Percentiles rank a stretch among this genome's conserved stretches.
These are phyloP conservation scores for Chloropsis hardwickii DNA, from an alignment of 2,113 vertebrate species.

Conservation along the genomic window DNA sequence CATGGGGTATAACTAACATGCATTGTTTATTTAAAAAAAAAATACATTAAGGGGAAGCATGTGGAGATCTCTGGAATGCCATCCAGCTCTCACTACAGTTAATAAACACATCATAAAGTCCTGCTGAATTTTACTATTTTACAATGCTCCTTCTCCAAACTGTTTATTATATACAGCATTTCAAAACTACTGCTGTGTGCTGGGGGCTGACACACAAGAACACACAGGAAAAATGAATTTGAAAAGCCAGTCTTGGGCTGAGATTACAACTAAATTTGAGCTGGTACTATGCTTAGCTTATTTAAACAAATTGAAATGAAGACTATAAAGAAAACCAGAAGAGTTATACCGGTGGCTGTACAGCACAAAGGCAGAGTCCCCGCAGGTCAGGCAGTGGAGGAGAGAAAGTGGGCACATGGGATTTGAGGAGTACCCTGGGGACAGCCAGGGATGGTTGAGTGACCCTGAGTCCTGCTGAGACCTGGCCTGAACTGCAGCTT, in stretches of 20 bases:
- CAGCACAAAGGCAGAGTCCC: neutral
- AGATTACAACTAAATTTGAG: neutral
- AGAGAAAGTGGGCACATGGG: too few species aligned
- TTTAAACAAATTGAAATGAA: neutral
- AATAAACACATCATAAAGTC: neutral
- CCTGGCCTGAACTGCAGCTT: neutral
- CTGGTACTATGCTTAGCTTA: neutral
- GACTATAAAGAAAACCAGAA: neutral
- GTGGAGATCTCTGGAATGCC: neutral
- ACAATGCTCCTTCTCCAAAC: neutral
- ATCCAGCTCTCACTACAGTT: neutral
- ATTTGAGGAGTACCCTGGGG: rapidly evolving
- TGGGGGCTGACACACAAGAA: neutral
- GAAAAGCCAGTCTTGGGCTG: neutral
- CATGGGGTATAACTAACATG: rapidly evolving
- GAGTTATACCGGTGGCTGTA: neutral
- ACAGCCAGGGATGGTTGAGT: neutral
- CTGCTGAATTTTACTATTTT: neutral
- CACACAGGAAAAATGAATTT: neutral
- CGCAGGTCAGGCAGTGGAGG: neutral
- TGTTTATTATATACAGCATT: neutral
- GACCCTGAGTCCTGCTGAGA: rapidly evolving
- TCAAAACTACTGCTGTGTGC: neutral
- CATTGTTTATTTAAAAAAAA: neutral
- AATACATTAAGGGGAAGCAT: neutral